Evolutionary conservation across 2,888 invertebrate genomes (phyloP).

Genomic region (Oxyscelio sp.): DNA sequence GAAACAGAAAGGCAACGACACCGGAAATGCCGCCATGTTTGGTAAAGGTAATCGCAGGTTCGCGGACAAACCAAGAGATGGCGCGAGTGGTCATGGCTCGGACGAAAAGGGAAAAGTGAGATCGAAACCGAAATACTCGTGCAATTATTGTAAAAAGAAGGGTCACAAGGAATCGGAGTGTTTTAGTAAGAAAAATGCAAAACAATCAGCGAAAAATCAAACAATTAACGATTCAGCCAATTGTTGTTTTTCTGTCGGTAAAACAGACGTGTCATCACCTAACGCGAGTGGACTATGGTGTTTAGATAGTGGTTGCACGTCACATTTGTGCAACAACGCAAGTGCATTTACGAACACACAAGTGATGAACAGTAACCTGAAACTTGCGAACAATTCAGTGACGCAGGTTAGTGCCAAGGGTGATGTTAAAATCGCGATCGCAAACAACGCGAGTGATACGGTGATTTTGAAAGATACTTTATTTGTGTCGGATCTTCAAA

Average conservation of each 20-base stretch:
- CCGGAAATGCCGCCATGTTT: slow-evolving; percentile 18
- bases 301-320: slow-evolving; percentile 55
- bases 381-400: slow-evolving; percentile 11
- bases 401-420: slow-evolving; percentile 23
- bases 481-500: no score
- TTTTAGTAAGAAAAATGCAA: neutral
- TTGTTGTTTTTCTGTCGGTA: neutral
- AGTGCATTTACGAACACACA: neutral
- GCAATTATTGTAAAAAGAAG: slow-evolving; percentile 14
- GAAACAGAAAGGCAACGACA: slow-evolving; percentile 6
- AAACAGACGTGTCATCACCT: neutral
- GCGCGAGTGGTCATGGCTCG: neutral
- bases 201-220: neutral
- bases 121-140: slow-evolving; percentile 2
- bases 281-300: slow-evolving; percentile 9
- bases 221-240: neutral
- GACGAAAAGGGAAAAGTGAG: neutral
- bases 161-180: slow-evolving; percentile 15
- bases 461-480: slow-evolving; percentile 43
- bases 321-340: slow-evolving; percentile 57
- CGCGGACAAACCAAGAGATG: neutral
- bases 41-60: neutral
- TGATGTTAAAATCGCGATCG: neutral
- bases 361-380: neutral
- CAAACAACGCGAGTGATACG: neutral